These are phyloP conservation scores for Phyllostomus hastatus DNA, from an alignment of 2,113 vertebrate genomes.

Conservation along the genomic window DNA sequence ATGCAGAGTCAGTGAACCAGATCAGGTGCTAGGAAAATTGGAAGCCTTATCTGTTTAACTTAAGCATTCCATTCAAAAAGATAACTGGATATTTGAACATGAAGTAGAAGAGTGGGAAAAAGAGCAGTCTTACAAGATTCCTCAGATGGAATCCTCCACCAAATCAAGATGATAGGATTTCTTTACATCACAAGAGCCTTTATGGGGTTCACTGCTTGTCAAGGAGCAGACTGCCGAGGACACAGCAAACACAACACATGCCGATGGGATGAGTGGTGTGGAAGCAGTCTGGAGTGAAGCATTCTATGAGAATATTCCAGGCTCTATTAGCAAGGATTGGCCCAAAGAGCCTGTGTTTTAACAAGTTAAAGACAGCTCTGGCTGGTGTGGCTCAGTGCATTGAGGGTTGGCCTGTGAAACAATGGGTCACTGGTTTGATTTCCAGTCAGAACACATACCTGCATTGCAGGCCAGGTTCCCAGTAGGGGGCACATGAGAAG, in stretches of 20 bases:
- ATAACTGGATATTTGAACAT: slow-evolving; percentile 93
- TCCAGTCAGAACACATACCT: too few relatives aligned
- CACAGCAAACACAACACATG: slow-evolving; percentile 76
- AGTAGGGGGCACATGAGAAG: too few relatives aligned
- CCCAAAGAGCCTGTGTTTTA: too few relatives aligned
- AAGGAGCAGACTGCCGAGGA: slow-evolving; percentile 84
- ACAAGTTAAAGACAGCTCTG: too few relatives aligned
- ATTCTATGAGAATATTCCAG: slow-evolving; percentile 96
- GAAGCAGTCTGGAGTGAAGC: slow-evolving; percentile 83
- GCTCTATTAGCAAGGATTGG: slow-evolving; percentile 80
- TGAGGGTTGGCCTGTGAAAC: too few relatives aligned
- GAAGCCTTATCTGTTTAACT: slow-evolving; percentile 86
- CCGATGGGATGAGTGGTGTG: slow-evolving; percentile 73
- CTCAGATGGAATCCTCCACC: slow-evolving; percentile 81
- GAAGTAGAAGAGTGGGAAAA: slow-evolving; percentile 93
- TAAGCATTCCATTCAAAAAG: slow-evolving; percentile 88
- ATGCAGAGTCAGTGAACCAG: slow-evolving; percentile 43
- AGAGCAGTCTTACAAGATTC: slow-evolving; percentile 90
- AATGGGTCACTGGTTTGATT: too few relatives aligned
- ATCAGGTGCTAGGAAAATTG: slow-evolving; percentile 84
- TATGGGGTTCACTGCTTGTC: slow-evolving; percentile 62
- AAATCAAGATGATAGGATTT: slow-evolving; percentile 66
- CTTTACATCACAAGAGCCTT: slow-evolving; percentile 63
- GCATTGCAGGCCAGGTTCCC: too few relatives aligned
- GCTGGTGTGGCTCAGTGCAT: too few relatives aligned